Evolutionary conservation across 2,113 vertebrate genomes (phyloP), one percentile per base, ranked within the genome.

Genomic region (Phoxinus phoxinus): DNA sequence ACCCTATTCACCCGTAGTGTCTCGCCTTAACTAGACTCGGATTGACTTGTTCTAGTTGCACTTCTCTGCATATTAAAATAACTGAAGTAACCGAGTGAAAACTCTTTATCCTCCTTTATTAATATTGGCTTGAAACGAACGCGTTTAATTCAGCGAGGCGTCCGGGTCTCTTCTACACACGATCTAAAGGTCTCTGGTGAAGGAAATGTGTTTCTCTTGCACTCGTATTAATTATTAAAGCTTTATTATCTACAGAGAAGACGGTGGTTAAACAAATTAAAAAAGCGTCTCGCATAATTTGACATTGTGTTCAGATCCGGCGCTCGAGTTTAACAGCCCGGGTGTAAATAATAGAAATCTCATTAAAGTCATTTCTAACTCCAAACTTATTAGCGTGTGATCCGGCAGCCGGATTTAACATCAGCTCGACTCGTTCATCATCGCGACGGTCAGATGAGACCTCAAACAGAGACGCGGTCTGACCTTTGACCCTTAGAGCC

Each of bases 401-500:
- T 8, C 65, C 30, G 19, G 65, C 65, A 11, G 35, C 13, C 10
- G 44, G 65, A 51, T 19, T 17, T 51, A 13, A 19, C 69, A 25
- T 73, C 23, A 59, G 1, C 58, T n/a, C 59, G 9, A n/a, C 58
- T n/a, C 58, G 44, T 73, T 46, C 13, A 25, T 73, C 71, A 73
- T 13, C 11, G 21, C 11, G 46, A 4, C 65, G 7, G 19, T 2
- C 65, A 35, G 3, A 6, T 0, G 30, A 9, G 32, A 21, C 67
- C 23, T 35, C 32, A 71, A 32, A 37, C 32, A 0, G 30, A 27
- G 13, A 21, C 19, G 35, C 71, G 37, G 79, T 74, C 53, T 89
- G 35, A 91, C 87, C 83, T 73, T 17, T 56, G 86, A 77, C 72
- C 81, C 51, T 41, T 8, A 41, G 37, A 41, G 8, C 1, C 41